Conservation (phyloP, 1,140 invertebrate genomes). For the Bombus difficillimus region DNA sequence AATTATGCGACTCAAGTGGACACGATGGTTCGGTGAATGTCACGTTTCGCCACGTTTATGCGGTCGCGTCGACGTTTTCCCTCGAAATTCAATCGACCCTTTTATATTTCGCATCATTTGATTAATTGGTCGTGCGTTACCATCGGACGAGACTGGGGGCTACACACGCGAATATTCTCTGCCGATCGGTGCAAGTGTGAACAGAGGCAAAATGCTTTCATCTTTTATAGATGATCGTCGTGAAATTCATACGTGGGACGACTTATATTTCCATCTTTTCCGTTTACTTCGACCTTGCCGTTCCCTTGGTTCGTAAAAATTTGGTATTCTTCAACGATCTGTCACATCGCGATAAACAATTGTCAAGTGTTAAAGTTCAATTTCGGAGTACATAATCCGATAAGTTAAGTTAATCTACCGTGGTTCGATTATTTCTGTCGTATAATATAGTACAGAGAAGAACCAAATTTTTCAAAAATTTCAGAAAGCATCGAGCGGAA, state of each 20-base stretch:
- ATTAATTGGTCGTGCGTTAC: constrained; percentile 56
- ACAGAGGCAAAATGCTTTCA: too few species aligned
- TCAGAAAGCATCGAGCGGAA: not conserved
- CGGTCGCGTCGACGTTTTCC: constrained; percentile 23
- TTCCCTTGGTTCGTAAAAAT: too few species aligned
- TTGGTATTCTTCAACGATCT: not conserved
- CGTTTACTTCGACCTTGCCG: too few species aligned
- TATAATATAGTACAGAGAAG: not conserved
- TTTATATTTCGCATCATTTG: constrained; percentile 61
- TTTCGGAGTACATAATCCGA: accelerated
- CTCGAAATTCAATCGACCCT: constrained; percentile 40
- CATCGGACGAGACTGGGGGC: not conserved
- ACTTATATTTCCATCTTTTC: too few species aligned
- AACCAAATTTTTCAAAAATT: not conserved
- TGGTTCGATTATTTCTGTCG: too few species aligned
- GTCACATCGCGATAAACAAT: not conserved
- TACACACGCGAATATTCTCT: too few species aligned
- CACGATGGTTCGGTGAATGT: constrained; percentile 59
- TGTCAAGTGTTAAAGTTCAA: too few species aligned
- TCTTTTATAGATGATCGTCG: too few species aligned
- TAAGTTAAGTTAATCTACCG: too few species aligned
- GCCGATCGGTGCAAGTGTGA: too few species aligned
- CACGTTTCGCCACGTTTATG: constrained; percentile 57
- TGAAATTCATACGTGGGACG: too few species aligned
- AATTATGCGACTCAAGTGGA: constrained; percentile 68